These are phyloP conservation scores for Muscicapa comitata DNA, from an alignment of 2,797 vertebrate species.

Conservation along the genomic window DNA sequence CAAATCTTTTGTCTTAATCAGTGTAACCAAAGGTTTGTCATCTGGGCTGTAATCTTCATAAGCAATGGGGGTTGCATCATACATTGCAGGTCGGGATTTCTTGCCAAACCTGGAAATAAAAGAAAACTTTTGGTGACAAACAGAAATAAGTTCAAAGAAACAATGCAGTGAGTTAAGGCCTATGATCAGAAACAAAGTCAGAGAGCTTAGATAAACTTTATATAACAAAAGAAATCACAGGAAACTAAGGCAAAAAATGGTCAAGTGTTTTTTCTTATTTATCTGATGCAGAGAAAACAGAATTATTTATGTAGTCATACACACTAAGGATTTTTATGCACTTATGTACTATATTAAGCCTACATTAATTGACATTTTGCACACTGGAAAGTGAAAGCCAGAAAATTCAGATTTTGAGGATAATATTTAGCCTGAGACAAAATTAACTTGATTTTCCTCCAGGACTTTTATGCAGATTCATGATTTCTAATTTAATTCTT, in stretches of 20 bases:
- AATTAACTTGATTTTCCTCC: neutral
- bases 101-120: constrained; percentile 89
- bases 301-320: neutral
- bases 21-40: constrained; percentile 96
- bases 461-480: neutral
- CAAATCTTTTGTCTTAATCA: constrained; percentile 99
- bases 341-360: neutral
- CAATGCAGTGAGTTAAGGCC: neutral
- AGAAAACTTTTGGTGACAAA: constrained; percentile 12
- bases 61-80: constrained; percentile 93
- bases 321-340: neutral
- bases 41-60: constrained; percentile 98
- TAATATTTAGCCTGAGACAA: neutral
- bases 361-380: neutral
- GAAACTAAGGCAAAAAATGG: neutral
- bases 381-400: neutral
- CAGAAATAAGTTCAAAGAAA: neutral
- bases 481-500: neutral
- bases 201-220: neutral
- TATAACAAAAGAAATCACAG: neutral
- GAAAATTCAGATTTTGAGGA: neutral
- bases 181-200: neutral
- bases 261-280: neutral
- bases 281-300: neutral
- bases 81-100: constrained; percentile 97